Evolutionary conservation across 2,113 vertebrate species (phyloP), one percentile per base, ranked within the genome.

Genomic region (Mystacornis crossleyi): DNA sequence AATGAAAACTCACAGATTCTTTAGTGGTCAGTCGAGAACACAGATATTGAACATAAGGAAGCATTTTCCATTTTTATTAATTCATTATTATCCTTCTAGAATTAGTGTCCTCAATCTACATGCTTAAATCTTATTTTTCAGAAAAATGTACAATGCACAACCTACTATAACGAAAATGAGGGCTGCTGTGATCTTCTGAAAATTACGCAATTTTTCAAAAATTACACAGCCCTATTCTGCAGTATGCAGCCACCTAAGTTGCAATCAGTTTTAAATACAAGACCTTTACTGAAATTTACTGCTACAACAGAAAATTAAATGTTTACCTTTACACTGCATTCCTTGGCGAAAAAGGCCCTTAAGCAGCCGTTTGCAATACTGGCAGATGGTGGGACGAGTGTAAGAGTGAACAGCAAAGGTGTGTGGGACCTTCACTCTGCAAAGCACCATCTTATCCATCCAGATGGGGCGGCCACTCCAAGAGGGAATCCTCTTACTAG

Each of bases 381-480:
- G 99, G 92, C 99, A 99, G 96, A 99, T 99, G n/a, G 99, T 99
- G 50, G 99, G 99, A 9, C 99, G 99, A 8, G 99, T 99, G 33
- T 99, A 99, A n/a, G 99, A 99, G 97, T 99, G 99, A 83, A 99
- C 99, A 81, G 99, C 99, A 86, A 99, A 99, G 17, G 99, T 99
- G 96, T 99, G 99, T 0, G 99, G 99, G 86, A 99, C 99, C 97
- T 99, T 99, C 31, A 99, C 99, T 72, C 99, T 98, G 11, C 99
- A 99, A 96, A 99, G 98, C 54, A 99, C 99, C 99, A 99, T 99
- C 98, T 99, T 99, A 16, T 99, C 99, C 99, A 99, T 99, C 99
- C 99, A 99, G 97, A 99, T 99, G 25, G 99, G 99, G 90, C 99
- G 98, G 45, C 99, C 99, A 20, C 99, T 99, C 99, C 99, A 99